Evolutionary conservation across 2,888 invertebrate genomes (phyloP).

Genomic region (Sinopyrophorus schimmeli): DNA sequence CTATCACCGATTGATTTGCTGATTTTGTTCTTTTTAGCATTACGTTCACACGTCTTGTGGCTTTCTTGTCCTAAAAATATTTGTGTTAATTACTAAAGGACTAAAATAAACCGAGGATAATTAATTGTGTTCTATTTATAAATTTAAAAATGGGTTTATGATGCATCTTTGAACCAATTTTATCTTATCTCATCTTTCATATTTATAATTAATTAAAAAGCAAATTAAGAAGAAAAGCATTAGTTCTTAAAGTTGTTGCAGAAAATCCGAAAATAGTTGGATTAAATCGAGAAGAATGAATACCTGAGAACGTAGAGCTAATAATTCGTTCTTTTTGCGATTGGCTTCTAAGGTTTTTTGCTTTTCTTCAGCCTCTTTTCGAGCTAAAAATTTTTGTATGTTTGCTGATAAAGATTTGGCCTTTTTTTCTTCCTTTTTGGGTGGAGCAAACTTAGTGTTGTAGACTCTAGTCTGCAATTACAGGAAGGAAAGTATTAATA

Average conservation of each 20-base stretch:
- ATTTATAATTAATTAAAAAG: too few species aligned
- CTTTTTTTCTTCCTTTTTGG: constrained; percentile 75
- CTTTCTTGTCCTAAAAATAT: constrained; percentile 53
- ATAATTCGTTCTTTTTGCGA: constrained; percentile 66
- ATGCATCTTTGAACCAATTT: too few species aligned
- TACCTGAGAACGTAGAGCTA: constrained; percentile 62
- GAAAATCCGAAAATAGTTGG: too few species aligned
- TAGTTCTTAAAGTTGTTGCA: too few species aligned
- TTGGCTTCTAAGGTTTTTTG: constrained; percentile 65
- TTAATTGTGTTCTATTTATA: too few species aligned
- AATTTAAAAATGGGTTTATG: too few species aligned
- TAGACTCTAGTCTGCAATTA: constrained; percentile 64
- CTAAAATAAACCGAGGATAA: too few species aligned
- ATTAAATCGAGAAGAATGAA: too few species aligned
- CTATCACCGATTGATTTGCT: constrained; percentile 83
- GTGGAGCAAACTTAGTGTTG: constrained; percentile 78
- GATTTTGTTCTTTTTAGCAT: constrained; percentile 84
- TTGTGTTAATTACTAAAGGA: too few species aligned
- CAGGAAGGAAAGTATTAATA: constrained; percentile 22
- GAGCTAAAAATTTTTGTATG: constrained; percentile 80
- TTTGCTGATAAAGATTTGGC: constrained; percentile 71
- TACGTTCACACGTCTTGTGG: constrained; percentile 52
- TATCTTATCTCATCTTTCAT: too few species aligned
- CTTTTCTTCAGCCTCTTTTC: constrained; percentile 79
- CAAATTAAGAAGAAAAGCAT: too few species aligned